A percentile compares a stretch with the other conserved stretches of the same genome.
phyloP scores from a whole-genome alignment of 2,113 vertebrate genomes.

The Emydocephalus ijimae region DNA sequence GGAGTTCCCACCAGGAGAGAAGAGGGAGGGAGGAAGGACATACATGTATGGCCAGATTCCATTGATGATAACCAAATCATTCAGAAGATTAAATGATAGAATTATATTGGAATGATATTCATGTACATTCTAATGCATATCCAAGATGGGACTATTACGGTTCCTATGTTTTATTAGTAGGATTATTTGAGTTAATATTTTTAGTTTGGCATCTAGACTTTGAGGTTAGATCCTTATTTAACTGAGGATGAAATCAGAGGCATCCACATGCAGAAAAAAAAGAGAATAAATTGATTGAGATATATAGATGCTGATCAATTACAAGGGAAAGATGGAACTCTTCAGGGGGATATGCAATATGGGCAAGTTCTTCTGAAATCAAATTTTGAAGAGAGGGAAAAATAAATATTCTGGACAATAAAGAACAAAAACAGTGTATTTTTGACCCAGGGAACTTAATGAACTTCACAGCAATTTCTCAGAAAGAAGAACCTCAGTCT shows the following conservation, averaged over 20 bases:
- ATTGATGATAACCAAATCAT: conserved; percentile 28
- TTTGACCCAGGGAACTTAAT: not conserved
- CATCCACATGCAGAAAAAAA: not conserved
- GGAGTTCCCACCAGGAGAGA: conserved; percentile 15
- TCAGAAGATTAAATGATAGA: conserved; percentile 36
- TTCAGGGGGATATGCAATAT: not conserved
- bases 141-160: conserved; percentile 36
- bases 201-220: not conserved
- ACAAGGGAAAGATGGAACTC: not conserved
- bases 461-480: not conserved
- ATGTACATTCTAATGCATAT: conserved; percentile 26
- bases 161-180: conserved; percentile 30
- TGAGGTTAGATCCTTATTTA: not conserved
- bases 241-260: not conserved
- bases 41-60: not conserved
- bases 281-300: not conserved
- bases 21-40: not conserved
- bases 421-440: not conserved
- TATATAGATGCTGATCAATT: not conserved
- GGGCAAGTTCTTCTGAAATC: not conserved
- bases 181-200: not conserved
- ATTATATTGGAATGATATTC: not conserved
- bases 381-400: not conserved
- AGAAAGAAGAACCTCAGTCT: not conserved
- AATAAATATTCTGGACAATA: not conserved